Percentiles rank a stretch among this genome's conserved stretches.
These are phyloP conservation scores for Anas platyrhynchos DNA, from an alignment of 2,113 vertebrate genomes.

Conservation along the genomic window DNA sequence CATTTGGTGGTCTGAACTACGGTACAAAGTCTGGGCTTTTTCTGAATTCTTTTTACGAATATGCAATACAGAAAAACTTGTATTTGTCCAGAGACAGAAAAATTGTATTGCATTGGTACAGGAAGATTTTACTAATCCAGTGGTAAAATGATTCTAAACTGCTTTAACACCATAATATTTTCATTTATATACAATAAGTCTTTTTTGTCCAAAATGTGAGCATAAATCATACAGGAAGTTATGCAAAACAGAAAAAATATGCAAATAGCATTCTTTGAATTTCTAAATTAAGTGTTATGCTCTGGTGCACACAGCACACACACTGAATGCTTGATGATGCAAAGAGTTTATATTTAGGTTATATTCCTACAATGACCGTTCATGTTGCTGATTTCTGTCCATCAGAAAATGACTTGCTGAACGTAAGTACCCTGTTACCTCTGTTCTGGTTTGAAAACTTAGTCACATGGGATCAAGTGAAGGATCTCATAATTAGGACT, in stretches of 20 bases:
- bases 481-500: background rate
- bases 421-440: background rate
- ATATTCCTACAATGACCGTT: background rate
- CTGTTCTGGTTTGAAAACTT: constrained; percentile 4
- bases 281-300: background rate
- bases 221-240: background rate
- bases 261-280: background rate
- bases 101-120: background rate
- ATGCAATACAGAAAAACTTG: background rate
- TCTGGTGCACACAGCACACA: background rate
- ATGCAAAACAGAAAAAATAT: constrained; percentile 10
- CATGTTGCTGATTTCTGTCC: background rate
- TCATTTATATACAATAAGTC: background rate
- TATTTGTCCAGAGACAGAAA: background rate
- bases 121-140: background rate
- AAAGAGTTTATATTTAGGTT: background rate
- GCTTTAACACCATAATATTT: background rate
- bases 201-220: background rate
- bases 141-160: background rate
- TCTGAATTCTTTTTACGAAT: background rate
- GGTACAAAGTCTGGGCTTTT: background rate
- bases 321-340: background rate
- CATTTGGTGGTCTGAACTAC: background rate
- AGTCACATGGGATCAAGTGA: background rate
- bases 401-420: background rate